phyloP scores from a whole-genome alignment of 2,113 vertebrate species.

The Gorsachius goisagi region DNA sequence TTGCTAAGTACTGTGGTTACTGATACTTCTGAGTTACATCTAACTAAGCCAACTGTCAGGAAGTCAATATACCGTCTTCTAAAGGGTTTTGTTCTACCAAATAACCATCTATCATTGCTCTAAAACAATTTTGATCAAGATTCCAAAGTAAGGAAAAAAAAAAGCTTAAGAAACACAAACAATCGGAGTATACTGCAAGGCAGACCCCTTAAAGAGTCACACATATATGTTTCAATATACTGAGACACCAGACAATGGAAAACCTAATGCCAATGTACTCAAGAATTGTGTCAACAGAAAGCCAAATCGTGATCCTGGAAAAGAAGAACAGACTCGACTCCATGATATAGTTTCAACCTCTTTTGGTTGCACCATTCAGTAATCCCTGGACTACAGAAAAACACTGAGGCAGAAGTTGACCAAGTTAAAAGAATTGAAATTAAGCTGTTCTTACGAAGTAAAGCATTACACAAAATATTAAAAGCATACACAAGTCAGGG shows the following conservation, averaged over 20 bases:
- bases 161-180: background rate
- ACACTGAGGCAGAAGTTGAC: background rate
- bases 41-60: background rate
- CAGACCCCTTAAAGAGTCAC: background rate
- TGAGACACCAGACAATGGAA: rapidly evolving
- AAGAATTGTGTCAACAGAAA: background rate
- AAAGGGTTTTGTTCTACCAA: background rate
- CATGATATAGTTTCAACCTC: background rate
- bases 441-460: background rate
- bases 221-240: background rate
- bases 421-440: background rate
- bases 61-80: background rate
- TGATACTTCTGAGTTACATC: background rate
- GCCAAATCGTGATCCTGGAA: background rate
- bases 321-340: background rate
- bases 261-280: background rate
- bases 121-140: background rate
- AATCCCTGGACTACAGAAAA: background rate
- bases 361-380: background rate
- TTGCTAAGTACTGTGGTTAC: background rate
- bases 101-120: background rate
- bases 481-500: background rate
- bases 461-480: background rate
- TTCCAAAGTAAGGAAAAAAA: background rate
- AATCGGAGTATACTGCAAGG: background rate